A percentile compares a stretch with the other conserved stretches of the same genome.
Evolutionary conservation across 2,113 vertebrate species (phyloP).

Genomic region (Pogonocichla stellata): DNA sequence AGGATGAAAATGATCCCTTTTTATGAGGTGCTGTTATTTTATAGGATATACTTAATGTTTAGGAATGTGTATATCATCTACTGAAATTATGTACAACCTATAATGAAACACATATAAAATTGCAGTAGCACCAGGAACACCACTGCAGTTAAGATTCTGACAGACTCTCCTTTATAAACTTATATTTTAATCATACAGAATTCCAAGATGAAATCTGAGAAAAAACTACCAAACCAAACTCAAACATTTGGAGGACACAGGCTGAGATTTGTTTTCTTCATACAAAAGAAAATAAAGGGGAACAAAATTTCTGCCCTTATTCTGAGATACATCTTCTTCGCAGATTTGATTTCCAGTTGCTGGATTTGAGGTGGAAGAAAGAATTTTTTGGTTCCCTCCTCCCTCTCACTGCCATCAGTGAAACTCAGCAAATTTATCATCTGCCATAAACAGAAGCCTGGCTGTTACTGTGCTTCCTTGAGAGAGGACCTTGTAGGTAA

Average conservation of each 20-base stretch:
- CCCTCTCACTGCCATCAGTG: neutral
- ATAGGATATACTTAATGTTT: slow-evolving; percentile 36
- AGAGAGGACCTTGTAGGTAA: neutral
- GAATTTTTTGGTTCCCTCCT: neutral
- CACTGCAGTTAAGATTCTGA: neutral
- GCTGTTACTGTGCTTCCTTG: neutral
- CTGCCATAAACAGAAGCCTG: neutral
- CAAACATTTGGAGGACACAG: neutral
- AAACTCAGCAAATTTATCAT: neutral
- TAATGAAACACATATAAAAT: slow-evolving; percentile 41
- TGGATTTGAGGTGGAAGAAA: neutral
- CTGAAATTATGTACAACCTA: slow-evolving; percentile 16
- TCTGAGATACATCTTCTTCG: neutral
- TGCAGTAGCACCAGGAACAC: neutral
- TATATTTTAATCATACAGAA: neutral
- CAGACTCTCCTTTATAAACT: neutral
- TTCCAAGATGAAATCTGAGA: neutral
- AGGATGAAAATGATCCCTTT: slow-evolving; percentile 50
- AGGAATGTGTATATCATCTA: slow-evolving; percentile 38
- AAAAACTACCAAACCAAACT: neutral
- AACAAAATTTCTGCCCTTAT: neutral
- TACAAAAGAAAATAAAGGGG: neutral
- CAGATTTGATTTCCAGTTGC: neutral
- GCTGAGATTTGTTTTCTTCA: neutral
- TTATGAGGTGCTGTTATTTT: slow-evolving; percentile 54